Conservation (phyloP, 2,888 invertebrate species). For the Dynastes hyllus region DNA sequence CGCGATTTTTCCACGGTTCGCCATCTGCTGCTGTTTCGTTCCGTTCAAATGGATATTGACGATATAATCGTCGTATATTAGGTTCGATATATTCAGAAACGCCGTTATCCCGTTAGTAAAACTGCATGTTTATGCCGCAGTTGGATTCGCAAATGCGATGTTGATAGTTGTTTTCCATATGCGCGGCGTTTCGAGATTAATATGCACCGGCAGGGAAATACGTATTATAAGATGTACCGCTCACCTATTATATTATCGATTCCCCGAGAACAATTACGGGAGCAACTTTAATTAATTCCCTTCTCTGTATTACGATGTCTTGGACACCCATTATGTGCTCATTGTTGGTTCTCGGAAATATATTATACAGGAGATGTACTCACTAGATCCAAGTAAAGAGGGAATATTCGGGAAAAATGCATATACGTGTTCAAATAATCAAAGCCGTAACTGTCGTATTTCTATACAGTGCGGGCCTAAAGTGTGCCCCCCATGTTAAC, state of each 20-base stretch:
- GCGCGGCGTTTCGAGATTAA: constrained; percentile 18
- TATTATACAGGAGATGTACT: neutral
- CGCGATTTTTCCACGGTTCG: constrained; percentile 12
- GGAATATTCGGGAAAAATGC: too few relatives aligned
- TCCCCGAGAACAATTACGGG: constrained; percentile 9
- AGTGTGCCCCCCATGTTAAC: too few relatives aligned
- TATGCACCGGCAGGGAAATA: constrained; percentile 1
- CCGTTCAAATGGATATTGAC: constrained; percentile 15
- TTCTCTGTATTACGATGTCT: neutral
- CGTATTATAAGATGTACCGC: constrained; percentile 3
- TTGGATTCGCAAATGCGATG: constrained; percentile 9
- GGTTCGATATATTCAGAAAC: neutral
- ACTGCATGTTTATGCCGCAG: constrained; percentile 12
- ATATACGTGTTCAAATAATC: too few relatives aligned
- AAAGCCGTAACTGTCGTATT: too few relatives aligned
- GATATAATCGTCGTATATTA: constrained; percentile 28
- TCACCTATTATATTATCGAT: constrained; percentile 4
- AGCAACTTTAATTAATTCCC: constrained; percentile 21
- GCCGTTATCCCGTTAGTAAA: constrained; percentile 22
- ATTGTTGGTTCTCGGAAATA: neutral
- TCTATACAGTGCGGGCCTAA: too few relatives aligned
- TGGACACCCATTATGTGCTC: constrained; percentile 3
- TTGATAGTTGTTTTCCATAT: constrained; percentile 25
- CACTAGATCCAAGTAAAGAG: neutral
- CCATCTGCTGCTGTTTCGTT: constrained; percentile 6